Conservation (phyloP, 2,797 vertebrate species). For the Varecia variegata region DNA sequence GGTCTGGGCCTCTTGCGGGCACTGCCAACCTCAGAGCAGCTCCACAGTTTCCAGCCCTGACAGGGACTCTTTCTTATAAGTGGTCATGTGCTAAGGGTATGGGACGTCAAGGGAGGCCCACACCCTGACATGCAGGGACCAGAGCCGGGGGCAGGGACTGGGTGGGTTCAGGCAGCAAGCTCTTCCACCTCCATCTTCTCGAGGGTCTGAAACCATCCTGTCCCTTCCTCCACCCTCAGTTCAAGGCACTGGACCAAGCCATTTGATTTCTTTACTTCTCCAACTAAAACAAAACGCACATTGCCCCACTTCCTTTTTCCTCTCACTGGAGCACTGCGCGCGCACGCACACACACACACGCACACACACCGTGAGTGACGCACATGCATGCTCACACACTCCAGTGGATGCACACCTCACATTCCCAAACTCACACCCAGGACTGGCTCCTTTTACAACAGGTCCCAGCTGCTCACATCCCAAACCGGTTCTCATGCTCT, state of each 20-base stretch:
- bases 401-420: constrained; percentile 38
- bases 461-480: constrained; percentile 51
- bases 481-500: constrained; percentile 57
- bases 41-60: constrained; percentile 59
- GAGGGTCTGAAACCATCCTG: background rate
- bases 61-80: constrained; percentile 74
- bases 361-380: background rate
- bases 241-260: constrained; percentile 34
- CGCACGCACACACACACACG: rapidly evolving
- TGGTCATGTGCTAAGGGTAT: constrained; percentile 56
- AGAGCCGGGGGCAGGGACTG: background rate
- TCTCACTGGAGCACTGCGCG: background rate
- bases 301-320: constrained; percentile 29
- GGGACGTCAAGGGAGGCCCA: constrained; percentile 46
- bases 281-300: constrained; percentile 62
- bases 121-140: background rate
- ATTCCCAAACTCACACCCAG: constrained; percentile 60
- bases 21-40: constrained; percentile 57
- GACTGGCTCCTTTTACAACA: constrained; percentile 61
- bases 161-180: background rate
- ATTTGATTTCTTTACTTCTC: constrained; percentile 52
- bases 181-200: constrained; percentile 7
- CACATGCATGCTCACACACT: background rate
- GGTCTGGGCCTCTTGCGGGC: constrained; percentile 58
- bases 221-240: constrained; percentile 26